Conservation (phyloP, 2,888 invertebrate species). For the Drosophila mayaguana region DNA sequence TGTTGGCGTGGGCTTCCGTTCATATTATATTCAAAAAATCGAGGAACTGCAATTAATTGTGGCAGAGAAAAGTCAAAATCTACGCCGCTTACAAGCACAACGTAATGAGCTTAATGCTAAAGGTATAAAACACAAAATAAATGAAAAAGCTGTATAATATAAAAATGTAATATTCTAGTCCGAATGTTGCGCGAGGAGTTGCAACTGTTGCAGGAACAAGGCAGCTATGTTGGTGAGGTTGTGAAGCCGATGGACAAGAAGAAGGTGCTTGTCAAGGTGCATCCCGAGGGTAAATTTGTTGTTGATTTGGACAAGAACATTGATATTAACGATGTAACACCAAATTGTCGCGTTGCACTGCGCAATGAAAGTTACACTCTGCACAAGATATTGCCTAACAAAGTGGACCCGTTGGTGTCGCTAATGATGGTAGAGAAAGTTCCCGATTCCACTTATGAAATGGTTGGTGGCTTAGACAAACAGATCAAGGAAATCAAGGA, state of each 20-base stretch:
- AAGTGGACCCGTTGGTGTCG: conserved; percentile 99
- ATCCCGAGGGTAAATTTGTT: conserved; percentile 99
- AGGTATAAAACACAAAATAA: conserved; percentile 86
- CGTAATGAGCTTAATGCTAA: conserved; percentile 99
- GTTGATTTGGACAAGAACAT: conserved; percentile 99
- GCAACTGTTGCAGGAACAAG: conserved; percentile 98
- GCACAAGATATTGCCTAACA: conserved; percentile 99
- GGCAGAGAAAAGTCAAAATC: conserved; percentile 98
- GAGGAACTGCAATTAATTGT: conserved; percentile 98
- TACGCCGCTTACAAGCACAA: conserved; percentile 98
- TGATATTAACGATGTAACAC: conserved; percentile 98
- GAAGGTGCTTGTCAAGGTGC: conserved; percentile 99
- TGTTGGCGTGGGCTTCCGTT: conserved; percentile 93
- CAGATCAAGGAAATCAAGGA: conserved; percentile 99
- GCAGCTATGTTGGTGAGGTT: conserved; percentile 99
- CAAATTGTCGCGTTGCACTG: conserved; percentile 98
- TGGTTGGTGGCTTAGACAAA: conserved; percentile 99
- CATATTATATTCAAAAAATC: conserved; percentile 98
- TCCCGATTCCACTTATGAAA: conserved; percentile 99
- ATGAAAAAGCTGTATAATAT: not conserved
- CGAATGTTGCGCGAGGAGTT: conserved; percentile 98
- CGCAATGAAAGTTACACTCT: conserved; percentile 99
- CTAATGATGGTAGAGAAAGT: conserved; percentile 99
- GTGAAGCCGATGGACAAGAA: conserved; percentile 99
- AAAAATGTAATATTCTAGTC: conserved; percentile 87